Conservation (phyloP, 2,113 vertebrate species). For the Leptosomus discolor region DNA sequence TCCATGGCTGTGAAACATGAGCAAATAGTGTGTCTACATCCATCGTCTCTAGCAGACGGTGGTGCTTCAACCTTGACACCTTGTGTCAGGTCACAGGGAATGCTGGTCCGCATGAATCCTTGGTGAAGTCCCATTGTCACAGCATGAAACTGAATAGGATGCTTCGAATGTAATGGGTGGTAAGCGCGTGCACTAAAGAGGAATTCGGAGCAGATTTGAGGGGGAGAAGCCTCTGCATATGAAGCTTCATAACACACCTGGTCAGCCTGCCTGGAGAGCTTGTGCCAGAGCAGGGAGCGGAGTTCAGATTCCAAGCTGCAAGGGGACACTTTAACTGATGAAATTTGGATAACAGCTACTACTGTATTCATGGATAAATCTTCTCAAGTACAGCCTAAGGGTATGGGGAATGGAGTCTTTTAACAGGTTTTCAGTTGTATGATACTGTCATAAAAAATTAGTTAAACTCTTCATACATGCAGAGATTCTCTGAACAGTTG, state of each 20-base stretch:
- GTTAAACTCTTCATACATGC: not conserved
- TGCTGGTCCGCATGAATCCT: not conserved
- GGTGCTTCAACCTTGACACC: not conserved
- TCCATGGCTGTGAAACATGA: not conserved
- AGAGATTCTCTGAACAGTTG: not conserved
- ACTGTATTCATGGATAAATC: not conserved
- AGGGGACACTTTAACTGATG: not conserved
- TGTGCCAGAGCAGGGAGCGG: not conserved
- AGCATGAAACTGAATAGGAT: not conserved
- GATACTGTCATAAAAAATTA: not conserved
- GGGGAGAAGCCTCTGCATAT: not conserved
- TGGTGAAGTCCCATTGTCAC: not conserved
- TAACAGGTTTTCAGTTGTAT: not conserved
- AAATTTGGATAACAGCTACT: not conserved
- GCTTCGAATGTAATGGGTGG: accelerated
- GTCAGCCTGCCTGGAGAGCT: not conserved
- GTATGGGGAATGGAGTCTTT: not conserved
- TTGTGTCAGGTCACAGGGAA: not conserved
- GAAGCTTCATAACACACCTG: not conserved
- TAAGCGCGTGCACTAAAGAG: not conserved
- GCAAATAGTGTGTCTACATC: not conserved
- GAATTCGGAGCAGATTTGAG: not conserved
- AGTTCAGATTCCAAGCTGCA: not conserved
- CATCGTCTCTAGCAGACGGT: not conserved
- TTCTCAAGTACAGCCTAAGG: not conserved